A percentile compares a stretch with the other conserved stretches of the same genome.
These are phyloP conservation scores for Scolopax bukidnonensis DNA, from an alignment of 2,797 vertebrate genomes.

Conservation along the genomic window DNA sequence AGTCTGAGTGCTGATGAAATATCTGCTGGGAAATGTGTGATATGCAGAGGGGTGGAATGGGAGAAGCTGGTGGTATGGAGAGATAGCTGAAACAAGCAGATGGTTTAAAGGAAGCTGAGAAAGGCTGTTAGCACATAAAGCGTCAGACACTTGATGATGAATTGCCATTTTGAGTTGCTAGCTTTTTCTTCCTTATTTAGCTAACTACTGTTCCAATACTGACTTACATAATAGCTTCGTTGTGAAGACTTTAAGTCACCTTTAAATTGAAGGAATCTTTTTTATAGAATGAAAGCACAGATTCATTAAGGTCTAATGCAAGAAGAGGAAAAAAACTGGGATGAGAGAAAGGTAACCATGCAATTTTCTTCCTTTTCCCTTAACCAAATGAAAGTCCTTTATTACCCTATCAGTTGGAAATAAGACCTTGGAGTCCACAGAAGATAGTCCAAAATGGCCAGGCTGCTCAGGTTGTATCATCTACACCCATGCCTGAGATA, in stretches of 20 bases:
- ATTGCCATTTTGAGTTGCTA: constrained; percentile 59
- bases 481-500: background rate
- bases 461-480: background rate
- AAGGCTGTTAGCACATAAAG: constrained; percentile 53
- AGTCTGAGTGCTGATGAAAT: background rate
- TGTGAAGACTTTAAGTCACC: background rate
- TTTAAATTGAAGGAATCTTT: background rate
- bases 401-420: background rate
- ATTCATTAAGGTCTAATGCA: background rate
- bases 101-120: constrained; percentile 65
- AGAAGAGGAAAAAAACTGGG: background rate
- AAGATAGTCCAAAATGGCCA: background rate
- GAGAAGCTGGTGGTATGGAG: background rate
- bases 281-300: background rate
- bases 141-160: constrained; percentile 29
- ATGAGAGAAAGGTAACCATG: background rate
- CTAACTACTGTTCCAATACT: background rate
- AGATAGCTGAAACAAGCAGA: constrained; percentile 66
- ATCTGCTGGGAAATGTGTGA: background rate
- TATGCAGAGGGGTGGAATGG: background rate
- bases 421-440: background rate
- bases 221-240: constrained; percentile 11
- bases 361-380: background rate
- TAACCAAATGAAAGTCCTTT: background rate
- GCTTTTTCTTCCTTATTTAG: constrained; percentile 47